Conservation (phyloP, 2,113 vertebrate species). For the Dromiciops gliroides region DNA sequence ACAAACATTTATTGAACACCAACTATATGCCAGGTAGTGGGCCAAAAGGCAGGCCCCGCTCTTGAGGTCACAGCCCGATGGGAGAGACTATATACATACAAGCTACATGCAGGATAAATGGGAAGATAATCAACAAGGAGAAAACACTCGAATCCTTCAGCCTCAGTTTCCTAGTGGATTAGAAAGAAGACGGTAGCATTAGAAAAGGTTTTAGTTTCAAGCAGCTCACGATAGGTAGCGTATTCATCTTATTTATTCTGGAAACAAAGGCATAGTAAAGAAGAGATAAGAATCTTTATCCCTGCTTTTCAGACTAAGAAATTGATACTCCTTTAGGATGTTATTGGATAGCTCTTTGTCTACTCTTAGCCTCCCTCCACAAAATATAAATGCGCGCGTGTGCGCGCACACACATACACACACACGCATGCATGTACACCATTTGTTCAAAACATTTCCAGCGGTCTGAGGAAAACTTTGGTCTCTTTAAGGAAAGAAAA, state of each 20-base stretch:
- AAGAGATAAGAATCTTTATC: too few relatives aligned
- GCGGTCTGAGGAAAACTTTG: neutral
- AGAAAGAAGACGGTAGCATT: neutral
- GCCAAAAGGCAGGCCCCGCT: neutral
- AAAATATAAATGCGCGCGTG: too few relatives aligned
- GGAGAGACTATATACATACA: neutral
- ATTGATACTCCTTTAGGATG: too few relatives aligned
- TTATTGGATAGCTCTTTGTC: too few relatives aligned
- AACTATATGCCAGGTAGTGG: neutral
- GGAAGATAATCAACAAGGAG: neutral
- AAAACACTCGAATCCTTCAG: neutral
- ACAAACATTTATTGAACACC: neutral
- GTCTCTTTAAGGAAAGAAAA: neutral
- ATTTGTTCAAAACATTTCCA: neutral
- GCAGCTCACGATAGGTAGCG: too few relatives aligned
- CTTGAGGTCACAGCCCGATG: neutral
- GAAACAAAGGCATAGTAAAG: too few relatives aligned
- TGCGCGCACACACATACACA: neutral
- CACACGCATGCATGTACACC: accelerated
- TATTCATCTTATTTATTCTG: too few relatives aligned
- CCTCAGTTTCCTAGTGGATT: neutral
- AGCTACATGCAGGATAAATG: neutral
- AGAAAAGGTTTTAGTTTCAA: too few relatives aligned
- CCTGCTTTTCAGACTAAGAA: too few relatives aligned
- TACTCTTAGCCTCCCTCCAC: too few relatives aligned